Conservation (phyloP, 1,140 invertebrate species). For the Drosophila watanabei region DNA sequence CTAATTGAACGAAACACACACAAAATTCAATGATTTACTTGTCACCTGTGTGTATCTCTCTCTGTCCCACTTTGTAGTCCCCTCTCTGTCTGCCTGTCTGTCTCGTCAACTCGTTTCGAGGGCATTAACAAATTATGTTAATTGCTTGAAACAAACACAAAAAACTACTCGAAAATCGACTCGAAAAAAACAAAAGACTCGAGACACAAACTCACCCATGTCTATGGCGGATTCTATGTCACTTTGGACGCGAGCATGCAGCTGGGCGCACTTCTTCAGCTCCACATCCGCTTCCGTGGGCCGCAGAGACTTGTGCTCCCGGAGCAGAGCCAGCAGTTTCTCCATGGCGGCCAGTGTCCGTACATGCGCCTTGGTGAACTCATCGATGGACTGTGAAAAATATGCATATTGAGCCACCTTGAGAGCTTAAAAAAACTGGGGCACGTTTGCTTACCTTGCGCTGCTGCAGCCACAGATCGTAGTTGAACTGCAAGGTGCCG, state of each 20-base stretch:
- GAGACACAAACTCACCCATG: conserved; percentile 76
- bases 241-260: conserved; percentile 85
- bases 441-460: conserved; percentile 89
- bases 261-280: conserved; percentile 85
- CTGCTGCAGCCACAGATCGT: conserved; percentile 93
- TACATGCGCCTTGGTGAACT: conserved; percentile 87
- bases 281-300: conserved; percentile 86
- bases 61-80: background rate
- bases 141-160: conserved; percentile 42
- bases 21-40: conserved; percentile 67
- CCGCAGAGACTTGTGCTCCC: conserved; percentile 83
- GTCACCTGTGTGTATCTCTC: conserved; percentile 54
- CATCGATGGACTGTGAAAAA: conserved; percentile 88
- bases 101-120: conserved; percentile 37
- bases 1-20: conserved; percentile 70
- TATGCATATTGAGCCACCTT: background rate
- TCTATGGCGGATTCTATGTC: conserved; percentile 78
- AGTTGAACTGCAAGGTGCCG: conserved; percentile 92
- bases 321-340: conserved; percentile 86
- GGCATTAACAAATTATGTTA: conserved; percentile 70
- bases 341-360: conserved; percentile 87
- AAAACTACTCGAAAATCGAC: background rate
- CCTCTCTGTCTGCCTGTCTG: conserved; percentile 46
- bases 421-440: background rate
- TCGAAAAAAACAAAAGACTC: conserved; percentile 64